These are phyloP conservation scores for Mythimna albipuncta DNA, from an alignment of 2,888 invertebrate genomes.

Conservation along the genomic window DNA sequence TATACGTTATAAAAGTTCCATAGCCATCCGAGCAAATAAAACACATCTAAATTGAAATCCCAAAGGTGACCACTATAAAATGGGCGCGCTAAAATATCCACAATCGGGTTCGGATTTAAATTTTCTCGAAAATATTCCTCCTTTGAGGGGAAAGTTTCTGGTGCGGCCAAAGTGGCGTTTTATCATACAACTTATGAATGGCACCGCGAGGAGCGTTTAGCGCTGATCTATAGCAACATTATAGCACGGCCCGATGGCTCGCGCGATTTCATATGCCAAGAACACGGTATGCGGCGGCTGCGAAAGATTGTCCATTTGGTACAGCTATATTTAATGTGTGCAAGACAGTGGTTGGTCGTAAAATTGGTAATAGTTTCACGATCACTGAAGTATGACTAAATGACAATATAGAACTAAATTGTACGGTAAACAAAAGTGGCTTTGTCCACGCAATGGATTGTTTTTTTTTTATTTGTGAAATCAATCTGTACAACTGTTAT, in stretches of 20 bases:
- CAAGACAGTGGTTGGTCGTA: slow-evolving; percentile 1
- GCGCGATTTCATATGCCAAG: slow-evolving; percentile 55
- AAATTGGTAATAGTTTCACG: background rate
- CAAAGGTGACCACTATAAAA: slow-evolving; percentile 43
- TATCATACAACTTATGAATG: slow-evolving; percentile 73
- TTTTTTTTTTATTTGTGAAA: too few relatives aligned
- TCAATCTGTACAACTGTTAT: too few relatives aligned
- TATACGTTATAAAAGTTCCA: too few relatives aligned
- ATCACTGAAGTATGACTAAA: background rate
- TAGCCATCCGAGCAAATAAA: background rate
- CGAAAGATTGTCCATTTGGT: slow-evolving; percentile 40
- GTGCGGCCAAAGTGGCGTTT: slow-evolving; percentile 65
- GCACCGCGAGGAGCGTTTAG: slow-evolving; percentile 73
- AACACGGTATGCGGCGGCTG: slow-evolving; percentile 54
- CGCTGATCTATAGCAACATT: slow-evolving; percentile 73
- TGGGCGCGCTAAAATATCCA: slow-evolving; percentile 47
- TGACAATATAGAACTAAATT: background rate
- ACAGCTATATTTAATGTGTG: slow-evolving; percentile 29
- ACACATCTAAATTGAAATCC: slow-evolving; percentile 18
- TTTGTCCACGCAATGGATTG: too few relatives aligned
- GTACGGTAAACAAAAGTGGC: too few relatives aligned
- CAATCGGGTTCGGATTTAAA: slow-evolving; percentile 61
- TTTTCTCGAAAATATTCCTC: slow-evolving; percentile 68
- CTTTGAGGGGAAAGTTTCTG: slow-evolving; percentile 62
- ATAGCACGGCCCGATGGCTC: slow-evolving; percentile 65